Conservation (phyloP, 2,113 vertebrate genomes). For the Tretioscincus oriximinensis region DNA sequence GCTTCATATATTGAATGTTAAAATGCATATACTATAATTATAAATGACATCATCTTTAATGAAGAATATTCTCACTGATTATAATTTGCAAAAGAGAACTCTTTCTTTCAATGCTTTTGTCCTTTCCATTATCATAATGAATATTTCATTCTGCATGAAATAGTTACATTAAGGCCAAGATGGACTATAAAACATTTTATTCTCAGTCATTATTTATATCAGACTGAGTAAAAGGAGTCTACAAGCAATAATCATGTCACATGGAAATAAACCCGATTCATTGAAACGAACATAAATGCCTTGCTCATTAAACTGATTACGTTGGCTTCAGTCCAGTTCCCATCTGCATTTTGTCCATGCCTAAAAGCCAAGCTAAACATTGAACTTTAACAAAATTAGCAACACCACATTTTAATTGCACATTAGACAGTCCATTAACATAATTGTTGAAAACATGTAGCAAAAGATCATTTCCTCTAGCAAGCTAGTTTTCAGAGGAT, state of each 20-base stretch:
- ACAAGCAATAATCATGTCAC: neutral
- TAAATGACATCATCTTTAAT: too few relatives aligned
- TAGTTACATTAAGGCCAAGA: neutral
- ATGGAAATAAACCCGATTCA: neutral
- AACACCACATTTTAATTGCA: slow-evolving; percentile 15
- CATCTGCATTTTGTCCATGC: neutral
- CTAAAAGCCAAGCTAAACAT: neutral
- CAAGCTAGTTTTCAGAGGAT: neutral
- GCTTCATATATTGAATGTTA: too few relatives aligned
- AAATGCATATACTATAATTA: too few relatives aligned
- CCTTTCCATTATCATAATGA: too few relatives aligned
- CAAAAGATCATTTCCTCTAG: slow-evolving; percentile 5
- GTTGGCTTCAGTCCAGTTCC: neutral
- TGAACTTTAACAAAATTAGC: neutral
- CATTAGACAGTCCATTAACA: neutral
- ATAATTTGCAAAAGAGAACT: neutral
- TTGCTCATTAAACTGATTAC: neutral
- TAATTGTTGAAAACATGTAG: neutral
- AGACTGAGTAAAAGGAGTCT: neutral
- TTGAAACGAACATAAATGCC: neutral
- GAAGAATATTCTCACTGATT: neutral
- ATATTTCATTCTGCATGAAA: neutral
- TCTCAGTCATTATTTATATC: neutral
- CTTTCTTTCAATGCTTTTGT: too few relatives aligned
- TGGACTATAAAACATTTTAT: neutral